Evolutionary conservation across 2,888 invertebrate genomes (phyloP), one percentile per base, ranked within the genome.

Genomic region (Scelioninae gen. 1): DNA sequence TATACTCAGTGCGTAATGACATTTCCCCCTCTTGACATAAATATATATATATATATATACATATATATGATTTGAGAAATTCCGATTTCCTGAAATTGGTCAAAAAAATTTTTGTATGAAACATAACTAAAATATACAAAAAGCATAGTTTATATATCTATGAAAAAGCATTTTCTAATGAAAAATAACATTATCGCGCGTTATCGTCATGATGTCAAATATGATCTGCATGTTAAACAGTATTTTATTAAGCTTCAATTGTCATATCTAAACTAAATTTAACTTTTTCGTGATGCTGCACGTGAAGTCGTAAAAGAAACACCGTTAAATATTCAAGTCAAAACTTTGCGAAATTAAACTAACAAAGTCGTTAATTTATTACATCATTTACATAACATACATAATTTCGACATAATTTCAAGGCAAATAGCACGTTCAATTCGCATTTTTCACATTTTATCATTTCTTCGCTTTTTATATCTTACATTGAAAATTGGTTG

Each of bases 191-290:
- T 23, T 23, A 23, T 23, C 56, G 13, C 10, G 29, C n/a, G 13
- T 58, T 58, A 58, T 58, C 58, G 13, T 23, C 23, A 15, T 11
- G 58, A n/a, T 43, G 60, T 43, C 60, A 60, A 60, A 60, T 29
- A 60, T 43, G 34, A 29, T 43, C n/a, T 23, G 43, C 43, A 60
- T 43, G 63, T 32, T 16, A 63, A 62, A 15, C 32, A 23, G 15
- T 23, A 65, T 65, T 65, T 51, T 51, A 65, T 65, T 53, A 51
- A 51, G 32, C 65, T 13, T 53, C 51, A 65, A 51, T 65, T 38
- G 45, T 23, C 40, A 65, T 13, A 13, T 29, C 15, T 38, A 5
- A 65, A 51, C 38, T 65, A 40, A n/a, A 32, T 23, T 53, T 51
- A 65, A 34, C 40, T 51, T 13, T 23, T 53, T 40, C 13, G n/a